A percentile compares a stretch with the other conserved stretches of the same genome.
Evolutionary conservation across 2,888 invertebrate genomes (phyloP).

Genomic region (Agriopis leucophaearia): DNA sequence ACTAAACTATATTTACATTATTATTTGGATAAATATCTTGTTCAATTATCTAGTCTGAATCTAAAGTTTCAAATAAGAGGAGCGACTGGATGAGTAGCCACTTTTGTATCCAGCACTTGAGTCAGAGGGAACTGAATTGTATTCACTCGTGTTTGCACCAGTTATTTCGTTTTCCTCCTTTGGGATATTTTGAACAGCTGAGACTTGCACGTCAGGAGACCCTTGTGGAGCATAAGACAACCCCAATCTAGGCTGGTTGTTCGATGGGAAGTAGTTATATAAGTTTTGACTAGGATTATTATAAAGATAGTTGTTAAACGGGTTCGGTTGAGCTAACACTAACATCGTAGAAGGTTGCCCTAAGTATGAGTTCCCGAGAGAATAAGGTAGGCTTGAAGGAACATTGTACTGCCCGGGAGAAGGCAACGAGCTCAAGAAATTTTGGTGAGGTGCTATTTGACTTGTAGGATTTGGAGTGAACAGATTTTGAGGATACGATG

Average conservation of each 20-base stretch:
- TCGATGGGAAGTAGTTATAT: conserved; percentile 75
- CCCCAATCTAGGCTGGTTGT: conserved; percentile 71
- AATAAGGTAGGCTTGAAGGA: conserved; percentile 61
- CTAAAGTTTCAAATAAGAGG: conserved; percentile 61
- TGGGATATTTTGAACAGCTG: conserved; percentile 60
- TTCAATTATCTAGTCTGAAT: conserved; percentile 10
- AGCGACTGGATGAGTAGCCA: conserved; percentile 64
- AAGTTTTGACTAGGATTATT: conserved; percentile 70
- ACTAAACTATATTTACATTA: conserved; percentile 29
- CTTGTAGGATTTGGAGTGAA: conserved; percentile 59
- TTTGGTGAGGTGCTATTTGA: conserved; percentile 58
- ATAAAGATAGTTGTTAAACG: conserved; percentile 69
- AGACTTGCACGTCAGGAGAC: conserved; percentile 62
- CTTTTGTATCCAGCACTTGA: conserved; percentile 69
- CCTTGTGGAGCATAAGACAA: conserved; percentile 61
- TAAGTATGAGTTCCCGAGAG: conserved; percentile 64
- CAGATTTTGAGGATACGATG: conserved; percentile 65
- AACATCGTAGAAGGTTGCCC: conserved; percentile 75
- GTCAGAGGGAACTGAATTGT: conserved; percentile 64
- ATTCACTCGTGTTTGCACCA: conserved; percentile 64
- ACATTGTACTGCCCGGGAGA: conserved; percentile 68
- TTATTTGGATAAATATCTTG: conserved; percentile 34
- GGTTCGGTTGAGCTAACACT: conserved; percentile 70
- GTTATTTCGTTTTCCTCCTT: conserved; percentile 76
- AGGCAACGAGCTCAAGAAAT: conserved; percentile 51